Conservation (phyloP, 2,888 invertebrate species). For the Tetranychus truncatus region DNA sequence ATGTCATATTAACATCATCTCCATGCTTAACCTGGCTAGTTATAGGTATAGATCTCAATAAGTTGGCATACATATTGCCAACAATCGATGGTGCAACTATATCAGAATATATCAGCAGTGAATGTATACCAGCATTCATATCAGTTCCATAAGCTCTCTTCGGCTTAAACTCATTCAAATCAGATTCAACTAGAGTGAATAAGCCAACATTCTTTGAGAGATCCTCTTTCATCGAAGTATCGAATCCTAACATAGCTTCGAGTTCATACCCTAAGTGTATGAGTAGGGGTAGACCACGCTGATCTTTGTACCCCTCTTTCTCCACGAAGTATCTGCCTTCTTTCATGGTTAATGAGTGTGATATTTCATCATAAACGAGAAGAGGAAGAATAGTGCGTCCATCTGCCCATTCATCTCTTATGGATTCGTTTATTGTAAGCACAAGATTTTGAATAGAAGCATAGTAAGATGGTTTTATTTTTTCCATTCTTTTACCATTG, state of each 20-base stretch:
- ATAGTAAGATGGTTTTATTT: not conserved
- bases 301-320: not conserved
- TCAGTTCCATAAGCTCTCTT: not conserved
- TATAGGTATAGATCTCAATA: slow-evolving; percentile 4
- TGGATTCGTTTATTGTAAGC: not conserved
- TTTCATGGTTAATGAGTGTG: not conserved
- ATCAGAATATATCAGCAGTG: slow-evolving; percentile 11
- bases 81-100: slow-evolving; percentile 6
- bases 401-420: not conserved
- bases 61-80: not conserved
- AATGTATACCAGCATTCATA: not conserved
- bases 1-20: not conserved
- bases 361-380: not conserved
- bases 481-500: not conserved
- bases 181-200: too few relatives aligned
- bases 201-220: too few relatives aligned
- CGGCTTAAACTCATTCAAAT: too few relatives aligned
- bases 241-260: not conserved
- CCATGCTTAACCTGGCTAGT: not conserved
- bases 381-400: not conserved
- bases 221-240: not conserved
- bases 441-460: not conserved
- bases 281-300: not conserved
- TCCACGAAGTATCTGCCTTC: not conserved
- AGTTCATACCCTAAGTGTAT: not conserved